These are phyloP conservation scores for Geothlypis trichas DNA, from an alignment of 2,113 vertebrate genomes.

Conservation along the genomic window DNA sequence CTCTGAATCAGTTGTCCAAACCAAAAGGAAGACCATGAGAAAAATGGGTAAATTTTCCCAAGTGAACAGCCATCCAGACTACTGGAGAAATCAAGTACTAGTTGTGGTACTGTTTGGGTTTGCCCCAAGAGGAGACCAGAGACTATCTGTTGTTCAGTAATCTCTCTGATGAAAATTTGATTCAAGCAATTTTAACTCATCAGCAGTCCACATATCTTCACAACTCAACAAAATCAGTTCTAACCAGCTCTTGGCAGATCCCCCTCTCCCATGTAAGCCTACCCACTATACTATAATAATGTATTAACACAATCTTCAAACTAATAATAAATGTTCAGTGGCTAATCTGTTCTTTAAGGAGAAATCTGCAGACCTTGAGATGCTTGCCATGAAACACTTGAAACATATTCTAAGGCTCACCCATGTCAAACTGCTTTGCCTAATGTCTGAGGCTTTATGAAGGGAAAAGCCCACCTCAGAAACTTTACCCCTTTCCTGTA, in stretches of 20 bases:
- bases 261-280: neutral
- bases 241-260: neutral
- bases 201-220: neutral
- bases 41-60: neutral
- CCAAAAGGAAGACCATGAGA: neutral
- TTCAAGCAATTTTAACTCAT: neutral
- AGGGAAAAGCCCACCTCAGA: neutral
- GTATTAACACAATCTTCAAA: neutral
- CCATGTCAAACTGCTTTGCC: neutral
- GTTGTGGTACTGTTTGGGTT: neutral
- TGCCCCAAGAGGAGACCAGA: neutral
- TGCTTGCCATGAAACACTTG: neutral
- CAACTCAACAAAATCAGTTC: neutral
- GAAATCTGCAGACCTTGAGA: neutral
- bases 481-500: neutral
- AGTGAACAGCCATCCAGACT: neutral
- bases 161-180: neutral
- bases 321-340: neutral
- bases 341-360: neutral
- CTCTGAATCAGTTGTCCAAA: neutral
- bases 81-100: neutral
- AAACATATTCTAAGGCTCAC: neutral
- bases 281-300: neutral
- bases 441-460: neutral
- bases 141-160: neutral